phyloP scores from a whole-genome alignment of 2,797 vertebrate species.

The Picus viridis region DNA sequence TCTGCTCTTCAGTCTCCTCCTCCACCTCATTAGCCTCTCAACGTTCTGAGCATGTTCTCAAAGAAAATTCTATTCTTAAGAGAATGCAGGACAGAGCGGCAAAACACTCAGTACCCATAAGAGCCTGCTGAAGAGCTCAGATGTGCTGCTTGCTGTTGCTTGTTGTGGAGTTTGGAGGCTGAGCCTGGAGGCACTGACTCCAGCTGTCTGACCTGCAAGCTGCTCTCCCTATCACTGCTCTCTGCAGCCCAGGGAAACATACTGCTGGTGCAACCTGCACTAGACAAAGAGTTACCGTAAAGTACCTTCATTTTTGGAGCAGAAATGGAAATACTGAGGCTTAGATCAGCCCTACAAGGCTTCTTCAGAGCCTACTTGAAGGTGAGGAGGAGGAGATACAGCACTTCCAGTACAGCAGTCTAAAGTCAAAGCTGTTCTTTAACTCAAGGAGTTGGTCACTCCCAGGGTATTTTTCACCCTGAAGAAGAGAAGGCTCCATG shows the following conservation, averaged over 20 bases:
- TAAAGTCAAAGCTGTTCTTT: background rate
- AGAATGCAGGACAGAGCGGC: background rate
- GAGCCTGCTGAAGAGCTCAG: background rate
- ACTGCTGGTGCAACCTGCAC: background rate
- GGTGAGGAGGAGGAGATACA: background rate
- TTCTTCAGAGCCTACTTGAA: background rate
- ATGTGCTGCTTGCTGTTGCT: background rate
- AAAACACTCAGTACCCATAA: background rate
- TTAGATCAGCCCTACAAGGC: background rate
- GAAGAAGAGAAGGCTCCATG: background rate
- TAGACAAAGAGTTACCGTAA: background rate
- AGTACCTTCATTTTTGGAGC: background rate
- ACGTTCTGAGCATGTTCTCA: background rate
- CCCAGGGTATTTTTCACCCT: background rate
- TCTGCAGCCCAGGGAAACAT: background rate
- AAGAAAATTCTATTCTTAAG: background rate
- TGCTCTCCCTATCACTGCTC: background rate
- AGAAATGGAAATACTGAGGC: background rate
- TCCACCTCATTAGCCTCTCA: accelerated
- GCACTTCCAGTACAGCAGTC: background rate
- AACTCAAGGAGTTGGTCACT: background rate
- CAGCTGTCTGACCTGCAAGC: background rate
- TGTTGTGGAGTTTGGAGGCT: background rate
- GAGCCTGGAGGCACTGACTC: background rate
- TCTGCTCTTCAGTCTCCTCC: background rate